phyloP scores from a whole-genome alignment of 1,140 invertebrate genomes.

The Teleopsis dalmanni region DNA sequence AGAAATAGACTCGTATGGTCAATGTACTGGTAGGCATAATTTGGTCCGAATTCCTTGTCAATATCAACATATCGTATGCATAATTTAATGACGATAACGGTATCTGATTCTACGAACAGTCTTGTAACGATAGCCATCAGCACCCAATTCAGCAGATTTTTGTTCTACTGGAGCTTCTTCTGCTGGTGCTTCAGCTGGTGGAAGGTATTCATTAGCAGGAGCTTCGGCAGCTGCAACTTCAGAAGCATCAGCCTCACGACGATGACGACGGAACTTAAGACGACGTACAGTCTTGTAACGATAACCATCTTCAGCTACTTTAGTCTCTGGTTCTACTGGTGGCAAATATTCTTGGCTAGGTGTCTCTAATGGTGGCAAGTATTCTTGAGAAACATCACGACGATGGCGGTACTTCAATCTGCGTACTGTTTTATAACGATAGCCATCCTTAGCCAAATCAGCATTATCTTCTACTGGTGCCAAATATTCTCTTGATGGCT shows the following conservation, averaged over 20 bases:
- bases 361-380: slow-evolving; percentile 16
- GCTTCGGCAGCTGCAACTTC: slow-evolving; percentile 3
- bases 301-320: slow-evolving; percentile 31
- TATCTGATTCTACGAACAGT: slow-evolving; percentile 35
- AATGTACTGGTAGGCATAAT: too few relatives aligned
- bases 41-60: too few relatives aligned
- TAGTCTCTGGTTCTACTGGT: slow-evolving; percentile 30
- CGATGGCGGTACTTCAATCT: slow-evolving; percentile 35
- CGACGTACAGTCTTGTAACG: slow-evolving; percentile 37
- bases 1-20: too few relatives aligned
- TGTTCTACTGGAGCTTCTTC: slow-evolving; percentile 16
- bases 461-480: slow-evolving; percentile 30
- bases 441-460: slow-evolving; percentile 30
- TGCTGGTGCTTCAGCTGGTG: slow-evolving; percentile 15
- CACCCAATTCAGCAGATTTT: slow-evolving; percentile 30
- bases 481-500: slow-evolving; percentile 30
- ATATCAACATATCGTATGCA: too few relatives aligned
- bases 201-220: slow-evolving; percentile 28
- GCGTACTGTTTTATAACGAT: slow-evolving; percentile 36
- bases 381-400: slow-evolving; percentile 36
- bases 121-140: slow-evolving; percentile 40
- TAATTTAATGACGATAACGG: slow-evolving; percentile 31
- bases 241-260: slow-evolving; percentile 24
- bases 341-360: slow-evolving; percentile 32
- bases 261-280: slow-evolving; percentile 32